Percentiles rank a stretch among this genome's conserved stretches.
phyloP scores from a whole-genome alignment of 2,888 invertebrate genomes.

The Hypercompe scribonia region DNA sequence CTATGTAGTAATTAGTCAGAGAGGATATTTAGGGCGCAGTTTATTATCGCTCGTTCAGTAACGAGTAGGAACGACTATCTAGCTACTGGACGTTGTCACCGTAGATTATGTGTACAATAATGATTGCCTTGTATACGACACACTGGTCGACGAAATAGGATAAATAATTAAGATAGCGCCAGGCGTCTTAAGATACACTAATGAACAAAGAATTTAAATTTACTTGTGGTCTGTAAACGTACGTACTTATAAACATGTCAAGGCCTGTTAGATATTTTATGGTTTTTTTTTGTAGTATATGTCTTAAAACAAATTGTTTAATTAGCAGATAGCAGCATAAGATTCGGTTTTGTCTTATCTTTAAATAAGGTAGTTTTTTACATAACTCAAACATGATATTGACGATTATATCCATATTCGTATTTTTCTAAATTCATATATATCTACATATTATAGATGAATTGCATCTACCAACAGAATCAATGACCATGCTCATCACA shows the following conservation, averaged over 20 bases:
- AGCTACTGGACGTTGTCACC: constrained; percentile 25
- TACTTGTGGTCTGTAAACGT: constrained; percentile 29
- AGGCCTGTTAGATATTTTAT: constrained; percentile 41
- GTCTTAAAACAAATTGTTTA: not conserved
- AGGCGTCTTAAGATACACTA: constrained; percentile 64
- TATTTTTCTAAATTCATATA: too few species aligned
- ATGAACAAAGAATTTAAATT: constrained; percentile 49
- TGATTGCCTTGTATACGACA: constrained; percentile 45
- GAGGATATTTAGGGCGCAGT: constrained; percentile 55
- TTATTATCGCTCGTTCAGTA: constrained; percentile 49
- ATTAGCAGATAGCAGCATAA: not conserved
- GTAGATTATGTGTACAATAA: constrained; percentile 44
- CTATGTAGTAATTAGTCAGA: constrained; percentile 32
- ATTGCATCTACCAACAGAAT: too few species aligned
- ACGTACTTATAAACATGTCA: constrained; percentile 55
- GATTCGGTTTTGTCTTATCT: too few species aligned
- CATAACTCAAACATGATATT: too few species aligned
- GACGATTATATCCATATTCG: too few species aligned
- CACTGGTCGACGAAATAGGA: constrained; percentile 60
- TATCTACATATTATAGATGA: too few species aligned
- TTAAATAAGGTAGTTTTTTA: too few species aligned
- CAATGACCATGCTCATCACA: too few species aligned
- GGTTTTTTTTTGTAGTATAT: constrained; percentile 30
- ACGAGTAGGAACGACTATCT: constrained; percentile 33
- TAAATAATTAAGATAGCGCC: constrained; percentile 67